Evolutionary conservation across 92 coral and sea anemone genomes (phyloP).

Genomic region (Zoanthus gigantus): DNA sequence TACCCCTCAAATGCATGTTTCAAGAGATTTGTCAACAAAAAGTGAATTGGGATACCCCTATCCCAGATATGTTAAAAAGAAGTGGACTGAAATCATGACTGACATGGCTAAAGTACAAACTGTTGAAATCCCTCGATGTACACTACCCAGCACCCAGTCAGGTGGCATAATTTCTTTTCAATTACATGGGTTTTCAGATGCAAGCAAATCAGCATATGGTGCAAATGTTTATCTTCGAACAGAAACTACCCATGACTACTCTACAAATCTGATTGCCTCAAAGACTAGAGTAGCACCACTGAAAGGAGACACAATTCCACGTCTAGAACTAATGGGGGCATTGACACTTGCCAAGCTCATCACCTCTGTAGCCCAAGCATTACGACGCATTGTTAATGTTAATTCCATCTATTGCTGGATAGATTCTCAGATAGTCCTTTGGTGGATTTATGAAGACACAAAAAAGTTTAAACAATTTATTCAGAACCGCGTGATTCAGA

Average conservation of each 20-base stretch:
- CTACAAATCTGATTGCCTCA: constrained; percentile 48
- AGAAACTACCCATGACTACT: constrained; percentile 30
- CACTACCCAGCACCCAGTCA: background rate
- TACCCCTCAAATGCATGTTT: constrained; percentile 57
- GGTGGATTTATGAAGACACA: constrained; percentile 55
- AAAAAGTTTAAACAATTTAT: constrained; percentile 54
- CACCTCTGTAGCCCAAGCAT: constrained; percentile 23
- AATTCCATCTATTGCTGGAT: constrained; percentile 31
- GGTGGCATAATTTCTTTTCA: constrained; percentile 23
- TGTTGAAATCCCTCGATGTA: constrained; percentile 26
- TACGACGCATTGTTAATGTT: constrained; percentile 17
- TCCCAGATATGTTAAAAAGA: background rate
- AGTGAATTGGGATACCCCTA: constrained; percentile 51
- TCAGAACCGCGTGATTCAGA: constrained; percentile 47
- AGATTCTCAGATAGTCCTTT: constrained; percentile 55
- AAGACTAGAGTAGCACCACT: constrained; percentile 19
- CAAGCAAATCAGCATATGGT: constrained; percentile 14
- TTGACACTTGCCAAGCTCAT: constrained; percentile 49
- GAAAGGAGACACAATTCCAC: constrained; percentile 60
- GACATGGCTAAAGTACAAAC: constrained; percentile 41
- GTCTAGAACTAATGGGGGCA: constrained; percentile 61
- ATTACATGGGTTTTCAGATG: constrained; percentile 55
- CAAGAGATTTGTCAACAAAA: constrained; percentile 59
- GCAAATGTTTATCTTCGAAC: constrained; percentile 56
- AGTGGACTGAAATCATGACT: background rate